These are phyloP conservation scores for Peromyscus eremicus DNA, from an alignment of 2,797 vertebrate species.

Conservation along the genomic window DNA sequence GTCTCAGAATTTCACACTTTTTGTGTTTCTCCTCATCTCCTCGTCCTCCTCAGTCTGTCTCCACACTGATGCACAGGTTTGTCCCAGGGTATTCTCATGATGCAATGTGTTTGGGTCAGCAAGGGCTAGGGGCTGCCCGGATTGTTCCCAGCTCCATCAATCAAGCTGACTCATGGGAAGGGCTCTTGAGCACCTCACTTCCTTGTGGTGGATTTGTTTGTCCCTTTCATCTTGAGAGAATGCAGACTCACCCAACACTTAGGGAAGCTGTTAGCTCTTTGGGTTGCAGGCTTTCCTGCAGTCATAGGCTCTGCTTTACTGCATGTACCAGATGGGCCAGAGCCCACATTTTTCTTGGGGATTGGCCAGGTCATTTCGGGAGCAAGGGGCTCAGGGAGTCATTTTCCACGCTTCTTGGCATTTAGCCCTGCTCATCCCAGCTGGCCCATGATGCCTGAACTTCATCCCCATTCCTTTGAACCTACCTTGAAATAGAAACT, in stretches of 20 bases:
- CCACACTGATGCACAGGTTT: neutral
- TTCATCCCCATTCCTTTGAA: too few relatives aligned
- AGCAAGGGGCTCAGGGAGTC: neutral
- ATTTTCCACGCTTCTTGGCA: neutral
- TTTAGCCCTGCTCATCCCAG: neutral
- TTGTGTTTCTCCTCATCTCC: neutral
- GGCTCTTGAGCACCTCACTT: neutral
- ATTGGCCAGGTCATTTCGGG: neutral
- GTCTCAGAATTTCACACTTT: conserved; percentile 72
- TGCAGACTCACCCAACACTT: neutral
- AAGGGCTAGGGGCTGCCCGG: neutral
- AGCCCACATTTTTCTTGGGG: neutral
- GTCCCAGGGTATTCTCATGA: neutral
- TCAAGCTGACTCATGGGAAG: neutral
- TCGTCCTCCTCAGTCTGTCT: neutral
- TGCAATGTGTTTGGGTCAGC: neutral
- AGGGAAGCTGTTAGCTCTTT: neutral
- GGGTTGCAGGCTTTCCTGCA: neutral
- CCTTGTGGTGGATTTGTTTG: neutral
- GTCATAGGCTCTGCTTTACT: neutral
- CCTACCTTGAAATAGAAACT: neutral
- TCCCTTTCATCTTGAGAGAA: neutral
- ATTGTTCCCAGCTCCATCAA: neutral
- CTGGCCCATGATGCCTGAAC: neutral
- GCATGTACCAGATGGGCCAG: too few relatives aligned